Evolutionary conservation across 2,797 vertebrate genomes (phyloP).

Genomic region (Pseudochirops corinnae): DNA sequence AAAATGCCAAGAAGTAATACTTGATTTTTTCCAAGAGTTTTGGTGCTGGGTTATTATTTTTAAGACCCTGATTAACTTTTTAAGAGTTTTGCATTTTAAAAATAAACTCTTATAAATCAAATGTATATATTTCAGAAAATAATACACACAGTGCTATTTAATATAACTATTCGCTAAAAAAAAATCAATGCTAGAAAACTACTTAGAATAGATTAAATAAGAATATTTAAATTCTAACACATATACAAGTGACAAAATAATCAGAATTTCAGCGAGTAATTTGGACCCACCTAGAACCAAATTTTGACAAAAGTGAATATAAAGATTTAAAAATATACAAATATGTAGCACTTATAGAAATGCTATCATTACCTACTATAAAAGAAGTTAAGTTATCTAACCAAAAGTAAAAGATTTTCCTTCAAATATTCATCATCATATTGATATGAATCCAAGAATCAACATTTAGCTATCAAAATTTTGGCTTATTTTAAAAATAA

Average conservation of each 20-base stretch:
- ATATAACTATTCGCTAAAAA: conserved; percentile 39
- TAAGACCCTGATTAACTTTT: conserved; percentile 26
- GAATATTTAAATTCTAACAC: background rate
- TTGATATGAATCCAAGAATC: background rate
- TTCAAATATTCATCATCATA: conserved; percentile 20
- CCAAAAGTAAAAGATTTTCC: background rate
- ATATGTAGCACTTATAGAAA: background rate
- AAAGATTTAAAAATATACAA: background rate
- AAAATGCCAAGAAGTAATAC: conserved; percentile 14
- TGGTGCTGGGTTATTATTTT: background rate
- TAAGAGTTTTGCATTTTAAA: background rate
- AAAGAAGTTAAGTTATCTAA: conserved; percentile 18
- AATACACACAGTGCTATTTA: background rate
- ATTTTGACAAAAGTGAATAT: background rate
- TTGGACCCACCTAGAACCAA: background rate
- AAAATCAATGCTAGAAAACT: background rate
- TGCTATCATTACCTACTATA: background rate
- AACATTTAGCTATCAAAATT: conserved; percentile 34
- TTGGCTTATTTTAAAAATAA: conserved; percentile 15
- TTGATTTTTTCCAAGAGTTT: background rate
- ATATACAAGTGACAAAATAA: background rate
- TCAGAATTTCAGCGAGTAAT: background rate
- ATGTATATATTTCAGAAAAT: conserved; percentile 14
- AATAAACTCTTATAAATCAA: conserved; percentile 13
- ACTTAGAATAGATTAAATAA: conserved; percentile 10